A percentile compares a stretch with the other conserved stretches of the same genome.
These are phyloP conservation scores for Hippolais icterina DNA, from an alignment of 2,113 vertebrate genomes.

Conservation along the genomic window DNA sequence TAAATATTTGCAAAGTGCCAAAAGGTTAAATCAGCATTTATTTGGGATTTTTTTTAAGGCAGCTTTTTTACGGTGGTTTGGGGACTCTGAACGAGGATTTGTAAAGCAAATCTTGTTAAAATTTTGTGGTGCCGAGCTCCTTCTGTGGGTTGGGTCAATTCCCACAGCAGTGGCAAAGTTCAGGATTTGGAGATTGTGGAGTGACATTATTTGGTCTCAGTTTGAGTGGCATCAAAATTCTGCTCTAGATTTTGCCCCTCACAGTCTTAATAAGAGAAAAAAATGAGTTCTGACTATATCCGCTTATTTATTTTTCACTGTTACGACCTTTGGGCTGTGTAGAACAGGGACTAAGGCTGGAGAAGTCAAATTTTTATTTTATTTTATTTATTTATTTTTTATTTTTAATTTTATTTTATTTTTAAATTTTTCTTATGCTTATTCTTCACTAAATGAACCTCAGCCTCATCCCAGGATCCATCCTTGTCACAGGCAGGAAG, in stretches of 20 bases:
- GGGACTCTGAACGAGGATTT: background rate
- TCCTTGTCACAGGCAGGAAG: too few relatives aligned
- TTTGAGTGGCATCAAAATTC: background rate
- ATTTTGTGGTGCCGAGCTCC: background rate
- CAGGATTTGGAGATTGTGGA: background rate
- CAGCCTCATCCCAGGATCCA: too few relatives aligned
- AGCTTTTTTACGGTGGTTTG: background rate
- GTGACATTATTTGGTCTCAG: background rate
- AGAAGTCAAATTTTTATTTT: background rate
- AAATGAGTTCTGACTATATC: fast-evolving
- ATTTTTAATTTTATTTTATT: too few relatives aligned
- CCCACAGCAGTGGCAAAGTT: background rate
- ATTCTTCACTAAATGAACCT: too few relatives aligned
- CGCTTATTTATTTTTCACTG: background rate
- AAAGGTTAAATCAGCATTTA: background rate
- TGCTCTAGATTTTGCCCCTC: background rate
- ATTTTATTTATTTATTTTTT: too few relatives aligned
- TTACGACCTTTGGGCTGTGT: background rate
- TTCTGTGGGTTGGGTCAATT: background rate
- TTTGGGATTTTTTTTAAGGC: background rate
- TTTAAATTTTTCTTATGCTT: too few relatives aligned
- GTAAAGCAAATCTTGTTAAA: background rate
- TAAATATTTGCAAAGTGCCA: background rate
- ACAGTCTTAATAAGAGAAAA: background rate
- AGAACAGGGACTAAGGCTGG: background rate